A percentile compares a stretch with the other conserved stretches of the same genome.
phyloP scores from a whole-genome alignment of 2,888 invertebrate genomes.

The Leucophora obtusa region DNA sequence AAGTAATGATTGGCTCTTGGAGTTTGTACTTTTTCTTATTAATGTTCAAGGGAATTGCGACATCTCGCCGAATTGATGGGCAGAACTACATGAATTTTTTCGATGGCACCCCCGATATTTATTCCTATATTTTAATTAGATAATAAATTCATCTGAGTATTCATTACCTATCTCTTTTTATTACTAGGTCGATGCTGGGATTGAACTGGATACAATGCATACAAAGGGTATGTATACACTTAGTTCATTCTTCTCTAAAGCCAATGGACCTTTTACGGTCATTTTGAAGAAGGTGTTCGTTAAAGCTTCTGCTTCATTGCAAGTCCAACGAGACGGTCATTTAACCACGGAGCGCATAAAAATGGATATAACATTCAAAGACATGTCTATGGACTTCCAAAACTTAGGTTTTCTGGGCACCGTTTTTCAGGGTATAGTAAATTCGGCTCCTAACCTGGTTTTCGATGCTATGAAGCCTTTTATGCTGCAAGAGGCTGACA shows the following conservation, averaged over 20 bases:
- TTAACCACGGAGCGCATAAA: conserved; percentile 87
- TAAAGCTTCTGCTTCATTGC: conserved; percentile 84
- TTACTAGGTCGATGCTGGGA: conserved; percentile 84
- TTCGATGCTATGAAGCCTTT: conserved; percentile 93
- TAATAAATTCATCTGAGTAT: too few species aligned
- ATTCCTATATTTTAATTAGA: too few species aligned
- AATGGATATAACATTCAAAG: conserved; percentile 87
- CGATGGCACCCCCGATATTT: too few species aligned
- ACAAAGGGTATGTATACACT: conserved; percentile 88
- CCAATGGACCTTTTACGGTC: conserved; percentile 88
- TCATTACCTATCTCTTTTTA: conserved; percentile 12
- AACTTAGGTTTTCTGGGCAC: conserved; percentile 87
- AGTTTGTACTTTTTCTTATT: too few species aligned
- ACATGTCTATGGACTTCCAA: conserved; percentile 89
- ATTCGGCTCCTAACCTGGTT: conserved; percentile 88
- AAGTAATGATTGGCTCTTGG: too few species aligned
- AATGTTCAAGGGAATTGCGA: too few species aligned
- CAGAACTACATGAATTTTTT: too few species aligned
- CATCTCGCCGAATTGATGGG: too few species aligned
- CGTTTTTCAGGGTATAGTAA: conserved; percentile 86
- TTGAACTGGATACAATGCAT: conserved; percentile 85
- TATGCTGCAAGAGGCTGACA: conserved; percentile 87
- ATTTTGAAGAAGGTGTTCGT: conserved; percentile 85
- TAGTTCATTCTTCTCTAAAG: conserved; percentile 84
- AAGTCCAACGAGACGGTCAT: conserved; percentile 86